These are phyloP conservation scores for Chiropotes sagulatus DNA, from an alignment of 2,797 vertebrate genomes.

Conservation along the genomic window DNA sequence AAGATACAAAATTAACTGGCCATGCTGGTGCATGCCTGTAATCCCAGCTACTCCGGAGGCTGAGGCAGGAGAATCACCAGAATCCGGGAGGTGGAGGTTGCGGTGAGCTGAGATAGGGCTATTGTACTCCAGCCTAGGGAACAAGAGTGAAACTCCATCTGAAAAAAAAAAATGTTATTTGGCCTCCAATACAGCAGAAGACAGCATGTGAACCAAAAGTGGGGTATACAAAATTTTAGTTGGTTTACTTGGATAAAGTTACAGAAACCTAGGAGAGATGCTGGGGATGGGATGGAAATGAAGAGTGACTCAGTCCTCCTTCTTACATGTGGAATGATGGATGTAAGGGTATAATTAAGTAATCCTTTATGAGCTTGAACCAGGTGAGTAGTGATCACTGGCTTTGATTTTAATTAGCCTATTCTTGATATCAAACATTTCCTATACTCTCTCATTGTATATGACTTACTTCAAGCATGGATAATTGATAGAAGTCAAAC, in stretches of 20 bases:
- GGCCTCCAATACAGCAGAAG: not conserved
- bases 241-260: not conserved
- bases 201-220: not conserved
- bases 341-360: constrained; percentile 2
- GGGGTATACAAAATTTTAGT: not conserved
- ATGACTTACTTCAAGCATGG: not conserved
- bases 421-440: not conserved
- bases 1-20: no score
- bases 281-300: not conserved
- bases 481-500: not conserved
- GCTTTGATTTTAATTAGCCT: constrained; percentile 45
- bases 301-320: not conserved
- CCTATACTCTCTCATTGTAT: not conserved
- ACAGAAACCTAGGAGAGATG: not conserved
- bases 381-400: not conserved
- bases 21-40: no score
- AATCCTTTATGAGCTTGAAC: not conserved
- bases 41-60: no score
- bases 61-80: no score
- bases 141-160: no score
- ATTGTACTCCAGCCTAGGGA: no score
- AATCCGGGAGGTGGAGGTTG: no score
- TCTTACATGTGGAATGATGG: not conserved
- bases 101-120: no score
- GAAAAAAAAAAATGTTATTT: not conserved